phyloP scores from a whole-genome alignment of 2,888 invertebrate species.

The Drosophila anceps region DNA sequence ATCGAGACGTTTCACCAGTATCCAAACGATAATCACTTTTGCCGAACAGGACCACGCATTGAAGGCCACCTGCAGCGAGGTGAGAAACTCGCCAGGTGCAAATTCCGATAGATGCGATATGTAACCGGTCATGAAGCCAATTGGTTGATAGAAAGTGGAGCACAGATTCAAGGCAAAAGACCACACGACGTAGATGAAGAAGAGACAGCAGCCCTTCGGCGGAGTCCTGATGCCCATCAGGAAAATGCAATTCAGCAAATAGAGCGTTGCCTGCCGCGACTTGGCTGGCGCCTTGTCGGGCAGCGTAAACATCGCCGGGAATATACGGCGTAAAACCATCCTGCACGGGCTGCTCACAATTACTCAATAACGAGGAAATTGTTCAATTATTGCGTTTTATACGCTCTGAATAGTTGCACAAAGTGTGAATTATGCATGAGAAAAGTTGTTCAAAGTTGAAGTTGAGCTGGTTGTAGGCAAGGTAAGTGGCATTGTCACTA shows the following conservation, averaged over 20 bases:
- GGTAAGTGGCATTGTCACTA: background rate
- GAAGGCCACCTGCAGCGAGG: conserved; percentile 73
- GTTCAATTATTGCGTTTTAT: conserved; percentile 22
- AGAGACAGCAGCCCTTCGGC: conserved; percentile 40
- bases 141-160: conserved; percentile 65
- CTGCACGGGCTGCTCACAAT: background rate
- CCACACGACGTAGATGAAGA: conserved; percentile 57
- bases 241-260: conserved; percentile 59
- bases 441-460: conserved; percentile 15
- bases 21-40: conserved; percentile 71
- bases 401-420: conserved; percentile 2
- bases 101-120: conserved; percentile 60
- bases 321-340: conserved; percentile 56
- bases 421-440: conserved; percentile 38
- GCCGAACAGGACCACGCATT: conserved; percentile 70
- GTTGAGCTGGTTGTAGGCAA: background rate
- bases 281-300: conserved; percentile 36
- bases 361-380: background rate
- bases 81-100: conserved; percentile 70
- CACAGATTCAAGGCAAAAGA: conserved; percentile 60
- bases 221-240: conserved; percentile 62
- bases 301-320: conserved; percentile 51
- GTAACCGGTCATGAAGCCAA: conserved; percentile 61
- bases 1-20: conserved; percentile 58
- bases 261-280: conserved; percentile 56